Evolutionary conservation across 2,888 invertebrate species (phyloP).

Genomic region (Nephrotoma appendiculata): DNA sequence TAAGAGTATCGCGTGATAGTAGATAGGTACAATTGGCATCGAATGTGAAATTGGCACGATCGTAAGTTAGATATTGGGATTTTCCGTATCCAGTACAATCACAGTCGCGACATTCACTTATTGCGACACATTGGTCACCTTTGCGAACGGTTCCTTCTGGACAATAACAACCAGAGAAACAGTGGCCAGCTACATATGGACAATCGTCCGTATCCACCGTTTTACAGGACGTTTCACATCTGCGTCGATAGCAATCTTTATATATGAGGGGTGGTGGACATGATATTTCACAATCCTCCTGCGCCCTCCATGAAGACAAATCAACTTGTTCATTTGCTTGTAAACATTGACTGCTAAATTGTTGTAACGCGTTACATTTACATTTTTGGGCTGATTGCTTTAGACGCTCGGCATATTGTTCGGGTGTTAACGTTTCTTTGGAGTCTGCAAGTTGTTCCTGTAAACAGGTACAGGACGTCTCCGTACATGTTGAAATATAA

Average conservation of each 20-base stretch:
- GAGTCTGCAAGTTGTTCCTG: conserved; percentile 19
- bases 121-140: conserved; percentile 51
- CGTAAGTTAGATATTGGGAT: conserved; percentile 70
- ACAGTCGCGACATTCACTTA: conserved; percentile 63
- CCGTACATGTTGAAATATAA: conserved; percentile 57
- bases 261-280: conserved; percentile 65
- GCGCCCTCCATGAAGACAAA: conserved; percentile 54
- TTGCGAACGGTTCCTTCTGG: conserved; percentile 56
- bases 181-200: conserved; percentile 47
- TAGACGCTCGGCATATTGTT: neutral
- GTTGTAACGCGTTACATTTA: conserved; percentile 53
- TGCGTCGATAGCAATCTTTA: conserved; percentile 63
- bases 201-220: conserved; percentile 43
- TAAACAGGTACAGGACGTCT: conserved; percentile 60
- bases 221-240: conserved; percentile 66
- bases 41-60: conserved; percentile 62
- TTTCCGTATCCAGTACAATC: conserved; percentile 59
- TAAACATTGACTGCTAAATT: conserved; percentile 59
- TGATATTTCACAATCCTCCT: conserved; percentile 53
- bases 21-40: conserved; percentile 77
- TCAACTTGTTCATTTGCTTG: conserved; percentile 46
- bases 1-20: conserved; percentile 53
- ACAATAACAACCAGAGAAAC: conserved; percentile 75
- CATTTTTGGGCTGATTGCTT: conserved; percentile 34
- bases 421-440: conserved; percentile 16